phyloP scores from a whole-genome alignment of 1,140 invertebrate species.

The Drosophila azteca region DNA sequence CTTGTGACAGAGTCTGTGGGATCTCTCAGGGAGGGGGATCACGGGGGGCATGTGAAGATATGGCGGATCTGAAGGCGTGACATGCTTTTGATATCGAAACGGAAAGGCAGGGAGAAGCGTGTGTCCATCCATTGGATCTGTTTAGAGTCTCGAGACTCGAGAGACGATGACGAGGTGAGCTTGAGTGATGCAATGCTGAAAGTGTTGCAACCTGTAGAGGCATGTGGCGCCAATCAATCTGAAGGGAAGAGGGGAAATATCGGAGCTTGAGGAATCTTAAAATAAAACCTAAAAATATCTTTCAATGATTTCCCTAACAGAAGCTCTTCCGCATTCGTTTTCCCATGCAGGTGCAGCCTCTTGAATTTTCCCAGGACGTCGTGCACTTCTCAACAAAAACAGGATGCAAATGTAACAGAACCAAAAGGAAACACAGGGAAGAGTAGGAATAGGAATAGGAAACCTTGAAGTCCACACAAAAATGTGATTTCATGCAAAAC shows the following conservation, averaged over 20 bases:
- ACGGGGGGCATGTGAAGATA: too few relatives aligned
- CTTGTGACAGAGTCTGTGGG: conserved; percentile 28
- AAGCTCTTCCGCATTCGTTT: neutral
- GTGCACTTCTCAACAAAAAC: conserved; percentile 26
- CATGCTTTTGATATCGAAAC: conserved; percentile 21
- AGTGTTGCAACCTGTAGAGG: conserved; percentile 26
- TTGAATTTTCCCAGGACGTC: too few relatives aligned
- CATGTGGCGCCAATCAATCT: conserved; percentile 9
- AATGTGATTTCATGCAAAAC: conserved; percentile 48
- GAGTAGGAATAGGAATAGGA: conserved; percentile 9
- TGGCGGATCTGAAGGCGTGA: conserved; percentile 19
- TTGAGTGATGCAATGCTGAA: conserved; percentile 36
- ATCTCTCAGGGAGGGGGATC: neutral
- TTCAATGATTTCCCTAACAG: too few relatives aligned
- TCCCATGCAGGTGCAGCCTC: conserved; percentile 17
- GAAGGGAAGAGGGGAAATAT: too few relatives aligned
- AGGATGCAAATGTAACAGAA: conserved; percentile 58
- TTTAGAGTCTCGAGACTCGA: conserved; percentile 26
- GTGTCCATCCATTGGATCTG: conserved; percentile 33
- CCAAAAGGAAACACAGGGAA: neutral
- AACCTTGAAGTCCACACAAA: conserved; percentile 23
- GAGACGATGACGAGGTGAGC: too few relatives aligned
- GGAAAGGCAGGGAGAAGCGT: conserved; percentile 3
- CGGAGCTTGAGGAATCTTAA: too few relatives aligned
- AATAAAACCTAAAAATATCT: too few relatives aligned